Conservation (phyloP, 2,113 vertebrate species). For the Microcebus lehilahytsara region DNA sequence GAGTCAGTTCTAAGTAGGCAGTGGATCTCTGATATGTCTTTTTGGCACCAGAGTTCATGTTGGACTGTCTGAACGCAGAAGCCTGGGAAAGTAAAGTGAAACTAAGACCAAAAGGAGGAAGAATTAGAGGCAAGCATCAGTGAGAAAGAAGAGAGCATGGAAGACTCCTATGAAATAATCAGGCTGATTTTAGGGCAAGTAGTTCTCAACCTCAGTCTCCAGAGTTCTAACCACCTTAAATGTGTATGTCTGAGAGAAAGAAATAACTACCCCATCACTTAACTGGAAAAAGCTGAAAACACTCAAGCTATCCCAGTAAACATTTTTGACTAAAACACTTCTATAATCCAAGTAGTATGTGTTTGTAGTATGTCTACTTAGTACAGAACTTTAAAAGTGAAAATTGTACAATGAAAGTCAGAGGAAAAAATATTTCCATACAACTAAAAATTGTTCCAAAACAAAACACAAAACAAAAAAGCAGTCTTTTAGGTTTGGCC, state of each 20-base stretch:
- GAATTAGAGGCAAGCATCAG: background rate
- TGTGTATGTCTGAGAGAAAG: background rate
- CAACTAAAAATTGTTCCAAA: background rate
- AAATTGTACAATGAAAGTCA: background rate
- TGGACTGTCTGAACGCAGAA: background rate
- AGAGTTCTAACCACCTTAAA: background rate
- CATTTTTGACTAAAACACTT: background rate
- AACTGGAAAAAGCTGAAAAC: background rate
- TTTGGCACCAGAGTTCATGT: background rate
- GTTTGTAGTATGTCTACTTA: background rate
- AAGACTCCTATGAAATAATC: background rate
- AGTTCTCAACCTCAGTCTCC: background rate
- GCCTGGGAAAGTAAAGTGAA: background rate
- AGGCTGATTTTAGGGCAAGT: background rate
- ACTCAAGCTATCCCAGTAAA: background rate
- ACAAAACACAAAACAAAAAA: background rate
- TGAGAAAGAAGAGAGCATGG: background rate
- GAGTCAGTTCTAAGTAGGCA: background rate
- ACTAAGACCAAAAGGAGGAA: background rate
- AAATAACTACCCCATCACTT: background rate
- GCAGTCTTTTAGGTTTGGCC: background rate
- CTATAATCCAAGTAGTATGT: background rate
- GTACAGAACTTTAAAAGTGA: background rate
- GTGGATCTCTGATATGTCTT: background rate
- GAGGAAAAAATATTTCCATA: background rate